phyloP scores from a whole-genome alignment of 2,888 invertebrate species.

The Stenolophus ochropezus region DNA sequence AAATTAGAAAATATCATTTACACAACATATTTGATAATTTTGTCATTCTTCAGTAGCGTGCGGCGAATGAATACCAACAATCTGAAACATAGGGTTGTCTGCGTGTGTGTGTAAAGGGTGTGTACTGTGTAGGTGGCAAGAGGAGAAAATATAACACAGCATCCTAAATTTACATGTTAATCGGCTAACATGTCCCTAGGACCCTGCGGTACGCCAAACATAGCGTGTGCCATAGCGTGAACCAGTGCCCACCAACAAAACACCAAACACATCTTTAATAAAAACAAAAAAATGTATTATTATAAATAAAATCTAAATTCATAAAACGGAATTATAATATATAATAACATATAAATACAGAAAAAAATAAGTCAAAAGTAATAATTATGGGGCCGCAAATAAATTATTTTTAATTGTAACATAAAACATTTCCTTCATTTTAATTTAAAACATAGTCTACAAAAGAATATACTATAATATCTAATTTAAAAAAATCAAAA shows the following conservation, averaged over 20 bases:
- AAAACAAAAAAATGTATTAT: too few species aligned
- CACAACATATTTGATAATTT: slow-evolving; percentile 29
- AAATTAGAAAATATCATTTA: slow-evolving; percentile 37
- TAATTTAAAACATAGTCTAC: too few species aligned
- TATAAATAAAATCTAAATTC: too few species aligned
- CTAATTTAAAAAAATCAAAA: too few species aligned
- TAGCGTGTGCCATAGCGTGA: slow-evolving; percentile 4
- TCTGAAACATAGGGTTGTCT: slow-evolving; percentile 3
- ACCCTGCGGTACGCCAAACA: slow-evolving; percentile 22
- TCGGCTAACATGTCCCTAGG: slow-evolving; percentile 46
- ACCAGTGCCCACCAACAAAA: neutral
- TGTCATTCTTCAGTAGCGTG: slow-evolving; percentile 12
- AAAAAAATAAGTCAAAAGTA: too few species aligned
- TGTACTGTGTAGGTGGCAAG: neutral
- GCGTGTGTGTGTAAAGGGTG: slow-evolving; percentile 2
- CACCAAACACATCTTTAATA: too few species aligned
- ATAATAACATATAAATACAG: too few species aligned
- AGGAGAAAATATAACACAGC: slow-evolving; percentile 32
- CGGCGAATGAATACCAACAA: slow-evolving; percentile 43
- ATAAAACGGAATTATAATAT: too few species aligned
- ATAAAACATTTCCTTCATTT: too few species aligned
- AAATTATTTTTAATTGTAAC: too few species aligned
- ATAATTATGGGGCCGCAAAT: too few species aligned
- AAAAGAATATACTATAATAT: too few species aligned
- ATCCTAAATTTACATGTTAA: slow-evolving; percentile 47